Conservation (phyloP, 2,113 vertebrate genomes). For the Motacilla alba region DNA sequence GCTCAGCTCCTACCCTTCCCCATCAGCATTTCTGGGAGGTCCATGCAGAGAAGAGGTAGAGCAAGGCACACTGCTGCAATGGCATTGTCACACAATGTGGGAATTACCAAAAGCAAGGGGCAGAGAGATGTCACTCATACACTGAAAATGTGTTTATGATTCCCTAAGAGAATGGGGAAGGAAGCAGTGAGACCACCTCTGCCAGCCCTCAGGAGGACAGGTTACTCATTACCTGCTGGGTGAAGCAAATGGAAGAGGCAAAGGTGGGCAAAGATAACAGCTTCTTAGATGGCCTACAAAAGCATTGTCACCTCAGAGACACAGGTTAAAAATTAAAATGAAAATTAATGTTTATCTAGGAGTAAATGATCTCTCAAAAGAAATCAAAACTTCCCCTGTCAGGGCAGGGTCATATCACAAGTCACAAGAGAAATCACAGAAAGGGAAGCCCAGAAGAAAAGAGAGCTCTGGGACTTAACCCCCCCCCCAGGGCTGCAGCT, state of each 20-base stretch:
- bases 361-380: neutral
- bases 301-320: neutral
- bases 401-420: neutral
- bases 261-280: slow-evolving; percentile 17
- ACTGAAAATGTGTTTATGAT: neutral
- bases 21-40: neutral
- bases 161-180: neutral
- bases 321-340: slow-evolving; percentile 57
- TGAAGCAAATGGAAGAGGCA: neutral
- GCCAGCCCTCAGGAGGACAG: neutral
- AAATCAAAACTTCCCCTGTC: neutral
- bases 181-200: neutral
- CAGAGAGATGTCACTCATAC: neutral
- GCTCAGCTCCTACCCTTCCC: neutral
- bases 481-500: neutral
- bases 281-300: neutral
- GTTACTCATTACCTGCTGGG: neutral
- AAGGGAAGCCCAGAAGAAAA: neutral
- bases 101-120: neutral
- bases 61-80: neutral
- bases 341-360: slow-evolving; percentile 24
- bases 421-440: neutral
- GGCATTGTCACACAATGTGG: fast-evolving
- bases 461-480: neutral
- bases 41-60: neutral